Evolutionary conservation across 92 coral and sea anemone genomes (phyloP), one percentile per base, ranked within the genome.

Genomic region (Desmophyllum pertusum): DNA sequence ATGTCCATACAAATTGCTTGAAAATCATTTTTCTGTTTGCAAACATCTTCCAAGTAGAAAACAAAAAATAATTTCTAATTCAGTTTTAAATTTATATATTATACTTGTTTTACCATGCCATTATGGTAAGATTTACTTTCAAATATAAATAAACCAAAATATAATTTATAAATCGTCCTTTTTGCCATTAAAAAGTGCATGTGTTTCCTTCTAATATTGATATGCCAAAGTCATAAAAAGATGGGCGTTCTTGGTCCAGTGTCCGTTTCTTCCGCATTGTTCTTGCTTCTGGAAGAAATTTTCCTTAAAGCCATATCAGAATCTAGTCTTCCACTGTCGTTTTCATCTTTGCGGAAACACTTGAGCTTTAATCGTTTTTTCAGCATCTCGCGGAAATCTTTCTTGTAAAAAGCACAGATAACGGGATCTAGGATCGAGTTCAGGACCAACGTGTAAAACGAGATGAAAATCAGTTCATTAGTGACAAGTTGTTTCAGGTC

Each of bases 371-470:
- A 76, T 7, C 75, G 59, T 50, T 65, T 84, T 11, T 70, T 88
- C 18, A 90, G 36, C 27, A 83, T 86, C 21, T 77, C 85, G 38
- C 88, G 93, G 82, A 94, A 94, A 42, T 94, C 98, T 18, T 87
- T 89, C 59, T 94, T 94, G 70, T 86, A 90, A 40, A 94, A 81
- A 1, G 98, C 98, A 40, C 90, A 94, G 29, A 94, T 94, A 11
- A 94, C 76, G 1, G 98, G 98, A 70, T 94, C 98, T 10, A 94
- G 86, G 6, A 94, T 84, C 0, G 95, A 83, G 80, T 94, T 94
- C 3, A 89, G 53, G 52, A 89, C 86, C 33, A 92, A 69, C 18
- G 98, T 94, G 76, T 89, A 94, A 65, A 94, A 92, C 9, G 98
- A 94, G 27, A 83, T 82, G 63, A 89, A 89, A 15, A 86, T 72